phyloP scores from a whole-genome alignment of 1,140 invertebrate genomes.

The Scaptomyza montana region DNA sequence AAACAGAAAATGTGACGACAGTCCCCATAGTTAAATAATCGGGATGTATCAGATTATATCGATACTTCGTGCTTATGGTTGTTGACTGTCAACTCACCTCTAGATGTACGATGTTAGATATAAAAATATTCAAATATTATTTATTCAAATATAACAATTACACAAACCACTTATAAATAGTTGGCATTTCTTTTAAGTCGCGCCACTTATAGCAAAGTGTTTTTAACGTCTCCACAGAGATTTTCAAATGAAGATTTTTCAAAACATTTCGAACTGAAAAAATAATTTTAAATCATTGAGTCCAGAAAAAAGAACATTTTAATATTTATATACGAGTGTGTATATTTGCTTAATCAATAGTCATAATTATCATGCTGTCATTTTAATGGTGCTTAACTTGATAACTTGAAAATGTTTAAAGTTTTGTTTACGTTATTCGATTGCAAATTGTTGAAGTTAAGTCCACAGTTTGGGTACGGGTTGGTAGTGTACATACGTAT shows the following conservation, averaged over 20 bases:
- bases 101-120: too few species aligned
- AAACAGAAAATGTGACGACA: not conserved
- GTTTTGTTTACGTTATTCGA: not conserved
- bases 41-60: constrained; percentile 10
- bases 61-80: constrained; percentile 2
- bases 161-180: too few species aligned
- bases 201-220: too few species aligned
- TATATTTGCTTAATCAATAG: constrained; percentile 42
- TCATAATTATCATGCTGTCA: constrained; percentile 38
- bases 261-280: not conserved
- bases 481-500: not conserved
- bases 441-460: constrained; percentile 1
- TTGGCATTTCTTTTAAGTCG: too few species aligned
- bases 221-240: too few species aligned
- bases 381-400: constrained; percentile 22
- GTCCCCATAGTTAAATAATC: constrained; percentile 2
- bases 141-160: too few species aligned
- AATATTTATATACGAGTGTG: constrained; percentile 36
- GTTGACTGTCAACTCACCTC: too few species aligned
- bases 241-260: not conserved
- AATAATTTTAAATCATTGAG: not conserved
- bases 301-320: constrained; percentile 2
- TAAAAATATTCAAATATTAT: too few species aligned
- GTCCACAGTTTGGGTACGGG: not conserved
- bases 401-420: constrained; percentile 22